These are phyloP conservation scores for Drosophila mulleri DNA, from an alignment of 2,888 invertebrate genomes.

Conservation along the genomic window DNA sequence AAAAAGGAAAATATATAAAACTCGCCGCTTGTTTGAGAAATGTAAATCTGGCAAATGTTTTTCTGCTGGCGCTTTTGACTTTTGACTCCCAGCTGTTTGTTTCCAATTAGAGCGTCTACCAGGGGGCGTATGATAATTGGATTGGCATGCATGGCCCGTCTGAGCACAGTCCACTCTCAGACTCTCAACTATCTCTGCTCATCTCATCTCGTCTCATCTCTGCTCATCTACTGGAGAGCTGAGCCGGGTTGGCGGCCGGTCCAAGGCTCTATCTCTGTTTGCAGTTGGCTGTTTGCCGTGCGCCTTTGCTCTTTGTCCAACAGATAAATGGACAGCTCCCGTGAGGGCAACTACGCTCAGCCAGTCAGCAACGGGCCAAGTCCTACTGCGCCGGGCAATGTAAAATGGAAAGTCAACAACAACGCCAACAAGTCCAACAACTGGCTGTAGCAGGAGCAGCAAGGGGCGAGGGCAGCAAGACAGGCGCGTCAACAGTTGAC, in stretches of 20 bases:
- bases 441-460: constrained; percentile 34
- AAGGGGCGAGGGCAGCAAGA: constrained; percentile 54
- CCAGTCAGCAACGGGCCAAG: constrained; percentile 9
- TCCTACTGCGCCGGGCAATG: constrained; percentile 9
- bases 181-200: not conserved
- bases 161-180: not conserved
- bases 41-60: constrained; percentile 71
- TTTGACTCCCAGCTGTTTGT: constrained; percentile 75
- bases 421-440: constrained; percentile 31
- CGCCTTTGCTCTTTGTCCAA: constrained; percentile 57
- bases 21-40: constrained; percentile 54
- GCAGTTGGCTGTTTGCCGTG: constrained; percentile 32
- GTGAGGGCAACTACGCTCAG: constrained; percentile 27
- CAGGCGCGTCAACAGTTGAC: constrained; percentile 74
- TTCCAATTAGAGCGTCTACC: constrained; percentile 73
- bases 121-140: constrained; percentile 77
- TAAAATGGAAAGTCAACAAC: constrained; percentile 61
- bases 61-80: constrained; percentile 54
- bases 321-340: constrained; percentile 75
- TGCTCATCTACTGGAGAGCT: not conserved
- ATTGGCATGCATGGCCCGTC: constrained; percentile 68
- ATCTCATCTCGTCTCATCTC: constrained; percentile 1
- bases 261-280: constrained; percentile 58
- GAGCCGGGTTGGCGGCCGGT: constrained; percentile 17
- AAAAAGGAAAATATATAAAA: constrained; percentile 40